Evolutionary conservation across 2,888 invertebrate genomes (phyloP).

Genomic region (Conops quadrifasciatus): DNA sequence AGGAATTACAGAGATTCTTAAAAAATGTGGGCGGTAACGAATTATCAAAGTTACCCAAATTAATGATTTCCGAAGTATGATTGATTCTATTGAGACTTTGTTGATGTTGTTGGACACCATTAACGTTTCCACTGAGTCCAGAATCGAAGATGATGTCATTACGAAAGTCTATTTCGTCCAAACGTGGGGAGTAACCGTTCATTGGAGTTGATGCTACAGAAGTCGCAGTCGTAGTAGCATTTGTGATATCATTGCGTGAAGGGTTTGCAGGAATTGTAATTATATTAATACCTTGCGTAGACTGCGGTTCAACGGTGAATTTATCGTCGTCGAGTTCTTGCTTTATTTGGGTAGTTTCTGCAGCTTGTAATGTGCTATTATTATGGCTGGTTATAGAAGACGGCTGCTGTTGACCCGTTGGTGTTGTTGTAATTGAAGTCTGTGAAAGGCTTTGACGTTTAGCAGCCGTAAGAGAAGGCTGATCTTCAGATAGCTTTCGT

Average conservation of each 20-base stretch:
- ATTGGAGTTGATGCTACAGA: conserved; percentile 56
- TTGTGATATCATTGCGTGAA: conserved; percentile 44
- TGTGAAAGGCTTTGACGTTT: conserved; percentile 32
- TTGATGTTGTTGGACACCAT: conserved; percentile 36
- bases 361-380: conserved; percentile 40
- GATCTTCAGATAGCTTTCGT: conserved; percentile 56
- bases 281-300: conserved; percentile 54
- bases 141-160: conserved; percentile 61
- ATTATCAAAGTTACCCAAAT: conserved; percentile 61
- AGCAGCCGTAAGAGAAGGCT: conserved; percentile 13
- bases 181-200: conserved; percentile 59
- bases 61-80: conserved; percentile 52
- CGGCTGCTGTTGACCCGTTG: conserved; percentile 39
- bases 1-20: conserved; percentile 62
- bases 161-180: conserved; percentile 59
- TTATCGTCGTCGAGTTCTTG: conserved; percentile 49
- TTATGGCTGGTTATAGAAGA: not conserved
- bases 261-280: conserved; percentile 58
- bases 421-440: conserved; percentile 31
- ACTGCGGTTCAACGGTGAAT: conserved; percentile 33
- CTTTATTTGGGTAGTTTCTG: conserved; percentile 42
- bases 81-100: conserved; percentile 17
- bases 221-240: conserved; percentile 54
- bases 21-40: conserved; percentile 62
- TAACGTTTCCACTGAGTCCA: conserved; percentile 33